Percentiles rank a stretch among this genome's conserved stretches.
Evolutionary conservation across 2,888 invertebrate genomes (phyloP).

Genomic region (Scrobipalpa costella): DNA sequence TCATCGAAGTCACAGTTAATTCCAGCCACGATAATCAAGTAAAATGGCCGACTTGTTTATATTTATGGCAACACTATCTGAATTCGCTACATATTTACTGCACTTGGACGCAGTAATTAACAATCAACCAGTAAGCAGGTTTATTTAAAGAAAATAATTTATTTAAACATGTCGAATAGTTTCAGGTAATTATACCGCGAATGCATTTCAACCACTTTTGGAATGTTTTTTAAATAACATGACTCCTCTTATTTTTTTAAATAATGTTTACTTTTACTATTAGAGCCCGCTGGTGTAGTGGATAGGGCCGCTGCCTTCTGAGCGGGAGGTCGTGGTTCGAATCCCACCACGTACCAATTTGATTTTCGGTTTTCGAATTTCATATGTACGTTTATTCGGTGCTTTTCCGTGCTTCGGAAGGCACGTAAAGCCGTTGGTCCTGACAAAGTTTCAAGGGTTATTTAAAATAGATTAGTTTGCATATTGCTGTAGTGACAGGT

Average conservation of each 20-base stretch:
- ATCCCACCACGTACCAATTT: too few relatives aligned
- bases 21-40: constrained; percentile 27
- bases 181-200: neutral
- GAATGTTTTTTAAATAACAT: neutral
- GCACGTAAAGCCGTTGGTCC: too few relatives aligned
- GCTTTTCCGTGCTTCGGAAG: too few relatives aligned
- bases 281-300: neutral
- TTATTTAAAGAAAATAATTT: constrained; percentile 13
- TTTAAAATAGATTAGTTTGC: too few relatives aligned
- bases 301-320: too few relatives aligned
- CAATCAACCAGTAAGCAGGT: constrained; percentile 14
- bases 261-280: neutral
- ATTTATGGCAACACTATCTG: constrained; percentile 27
- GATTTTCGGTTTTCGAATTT: too few relatives aligned
- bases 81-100: constrained; percentile 17
- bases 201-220: neutral
- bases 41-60: constrained; percentile 19
- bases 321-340: too few relatives aligned
- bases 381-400: too few relatives aligned
- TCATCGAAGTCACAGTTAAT: constrained; percentile 25
- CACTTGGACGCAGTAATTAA: constrained; percentile 15
- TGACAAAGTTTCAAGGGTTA: too few relatives aligned
- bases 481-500: too few relatives aligned
- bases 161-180: neutral
- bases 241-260: neutral